Base-by-base conservation (phyloP, 2,888 invertebrate species). In the Gerris lacustris region DNA sequence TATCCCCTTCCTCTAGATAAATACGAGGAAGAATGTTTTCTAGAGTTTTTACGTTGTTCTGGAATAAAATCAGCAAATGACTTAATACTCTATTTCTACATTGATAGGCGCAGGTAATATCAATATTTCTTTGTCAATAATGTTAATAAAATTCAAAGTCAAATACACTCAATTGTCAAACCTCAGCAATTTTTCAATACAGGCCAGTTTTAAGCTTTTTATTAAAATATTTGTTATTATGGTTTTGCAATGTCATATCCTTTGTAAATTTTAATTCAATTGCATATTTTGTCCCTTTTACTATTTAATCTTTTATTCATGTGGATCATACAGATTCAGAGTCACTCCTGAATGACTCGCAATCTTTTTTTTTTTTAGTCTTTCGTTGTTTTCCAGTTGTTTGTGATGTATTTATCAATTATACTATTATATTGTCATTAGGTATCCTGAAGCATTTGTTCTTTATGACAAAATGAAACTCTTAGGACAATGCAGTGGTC, bases 371-470 rank as follows among this genome's bases (percentile, higher is more conserved):
- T n/a, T 31, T 31, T 31, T 1, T 31, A 31, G 31, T 31, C 31
- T 31, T 31, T 31, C n/a, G 31, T 31, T 31, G 31, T 31, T 31
- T 31, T 31, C 31, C 31, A 31, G 31, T 31, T 31, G 31, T 31
- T 31, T 31, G 31, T 31, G 31, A 31, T 31, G 31, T 31, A 31
- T 31, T 31, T 31, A 31, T 31, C 4, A 31, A 31, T 31, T 31
- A 31, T 31, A 31, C 31, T 31, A 31, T 31, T 31, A 31, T 31
- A 31, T 31, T 31, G 31, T 31, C 31, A 31, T 31, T 17, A 64
- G 64, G 31, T 64, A 64, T 31, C 7, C 64, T 64, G 64, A 64
- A 18, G 64, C 64, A n/a, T 64, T 64, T 31, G 64, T 64, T 7
- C 31, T 64, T n/a, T 18, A 64, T 64, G 64, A 64, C 11, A 9